Evolutionary conservation across 2,888 invertebrate genomes (phyloP), one percentile per base, ranked within the genome.

Genomic region (Cataglyphis rosenhaueri): DNA sequence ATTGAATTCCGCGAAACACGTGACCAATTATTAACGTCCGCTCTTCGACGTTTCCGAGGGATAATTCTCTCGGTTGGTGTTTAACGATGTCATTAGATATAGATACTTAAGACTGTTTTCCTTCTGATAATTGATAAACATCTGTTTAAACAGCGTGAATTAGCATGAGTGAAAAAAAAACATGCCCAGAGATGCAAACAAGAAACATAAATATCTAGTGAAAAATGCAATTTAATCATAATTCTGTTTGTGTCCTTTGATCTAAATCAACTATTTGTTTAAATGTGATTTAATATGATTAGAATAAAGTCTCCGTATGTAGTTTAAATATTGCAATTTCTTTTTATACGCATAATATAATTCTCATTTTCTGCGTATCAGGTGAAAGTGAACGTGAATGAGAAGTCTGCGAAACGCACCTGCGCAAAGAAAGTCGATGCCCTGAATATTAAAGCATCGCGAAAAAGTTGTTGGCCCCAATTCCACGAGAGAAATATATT

Each of bases 1-100:
- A 86, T 78, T 65, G 44, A 62, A 52, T 48, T 57, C 71, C 84
- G 83, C 87, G 88, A 89, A 92, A 92, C 94, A 93, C 94, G 94
- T 93, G 93, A 92, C 93, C 92, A 94, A 94, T 94, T 94, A 94
- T 93, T 91, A 92, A 89, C 90, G 73, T 81, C 48, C 84, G 75
- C 83, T 57, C 84, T 81, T 62, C 78, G 59, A 25, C 32, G 8
- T 29, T 10, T 9, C 21, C 18, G 5, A n/a, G 48, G 32, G 18
- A 32, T 18, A 10, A 68, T 66, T 66, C 48, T 68, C 18, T 12
- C 52, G n/a, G 3, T 10, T 6, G 18, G 15, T n/a, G 52, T 48
- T 18, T 18, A 29, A 21, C 9, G n/a, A 12, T 1, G 29, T n/a
- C 21, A 32, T 38, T 70, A 55, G 12, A 35, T 29, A 21, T 35